phyloP scores from a whole-genome alignment of 1,140 invertebrate genomes.

The Lordiphosa mommai region DNA sequence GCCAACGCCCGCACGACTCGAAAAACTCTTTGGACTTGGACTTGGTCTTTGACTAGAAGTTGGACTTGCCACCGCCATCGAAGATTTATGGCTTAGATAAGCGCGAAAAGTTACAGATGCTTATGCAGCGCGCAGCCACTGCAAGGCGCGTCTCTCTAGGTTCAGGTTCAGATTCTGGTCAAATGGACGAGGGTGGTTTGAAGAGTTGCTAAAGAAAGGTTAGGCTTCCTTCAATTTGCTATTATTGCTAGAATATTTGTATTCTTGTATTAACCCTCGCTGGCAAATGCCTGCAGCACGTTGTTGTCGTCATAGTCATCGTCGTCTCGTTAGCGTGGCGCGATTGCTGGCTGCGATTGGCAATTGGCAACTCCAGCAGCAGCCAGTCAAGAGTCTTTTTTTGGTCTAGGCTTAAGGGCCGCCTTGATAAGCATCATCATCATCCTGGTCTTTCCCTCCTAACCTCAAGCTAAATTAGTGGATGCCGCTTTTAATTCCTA shows the following conservation, averaged over 20 bases:
- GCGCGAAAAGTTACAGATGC: slow-evolving; percentile 76
- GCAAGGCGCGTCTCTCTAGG: slow-evolving; percentile 51
- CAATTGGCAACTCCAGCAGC: slow-evolving; percentile 60
- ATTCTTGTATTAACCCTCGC: slow-evolving; percentile 38
- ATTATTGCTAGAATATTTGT: neutral
- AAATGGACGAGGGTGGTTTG: slow-evolving; percentile 41
- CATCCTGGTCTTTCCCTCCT: slow-evolving; percentile 21
- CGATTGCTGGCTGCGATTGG: slow-evolving; percentile 68
- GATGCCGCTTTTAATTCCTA: slow-evolving; percentile 76
- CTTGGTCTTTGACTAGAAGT: slow-evolving; percentile 9
- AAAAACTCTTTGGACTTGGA: slow-evolving; percentile 17
- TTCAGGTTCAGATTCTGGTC: slow-evolving; percentile 28
- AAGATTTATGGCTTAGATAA: slow-evolving; percentile 76
- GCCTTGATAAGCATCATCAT: slow-evolving; percentile 64
- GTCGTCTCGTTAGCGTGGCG: slow-evolving; percentile 71
- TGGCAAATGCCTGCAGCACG: slow-evolving; percentile 56
- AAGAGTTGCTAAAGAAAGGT: neutral
- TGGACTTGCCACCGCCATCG: slow-evolving; percentile 71
- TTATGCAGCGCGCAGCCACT: slow-evolving; percentile 71
- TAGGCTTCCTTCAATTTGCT: neutral
- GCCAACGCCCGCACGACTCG: slow-evolving; percentile 72
- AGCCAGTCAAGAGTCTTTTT: slow-evolving; percentile 37
- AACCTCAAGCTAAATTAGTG: slow-evolving; percentile 59
- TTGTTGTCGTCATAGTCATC: slow-evolving; percentile 69
- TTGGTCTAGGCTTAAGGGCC: slow-evolving; percentile 72